These are phyloP conservation scores for Drosophila varians DNA, from an alignment of 1,140 invertebrate genomes.

Conservation along the genomic window DNA sequence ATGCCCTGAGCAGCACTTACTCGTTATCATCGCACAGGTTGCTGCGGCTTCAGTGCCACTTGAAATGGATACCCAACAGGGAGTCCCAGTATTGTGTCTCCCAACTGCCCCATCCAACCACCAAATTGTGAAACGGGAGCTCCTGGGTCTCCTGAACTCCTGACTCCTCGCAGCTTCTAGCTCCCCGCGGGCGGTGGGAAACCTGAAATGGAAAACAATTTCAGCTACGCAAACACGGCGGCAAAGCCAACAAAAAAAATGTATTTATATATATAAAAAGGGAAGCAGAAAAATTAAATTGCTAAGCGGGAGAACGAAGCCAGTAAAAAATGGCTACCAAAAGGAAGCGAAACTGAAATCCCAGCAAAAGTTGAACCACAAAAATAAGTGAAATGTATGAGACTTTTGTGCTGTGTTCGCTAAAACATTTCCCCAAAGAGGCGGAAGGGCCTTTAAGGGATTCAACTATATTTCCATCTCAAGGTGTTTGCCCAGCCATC, in stretches of 20 bases:
- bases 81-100: slow-evolving; percentile 38
- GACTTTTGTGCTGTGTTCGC: slow-evolving; percentile 20
- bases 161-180: neutral
- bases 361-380: slow-evolving; percentile 37
- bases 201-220: slow-evolving; percentile 79
- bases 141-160: neutral
- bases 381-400: slow-evolving; percentile 34
- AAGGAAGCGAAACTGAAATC: slow-evolving; percentile 36
- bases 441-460: neutral
- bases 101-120: slow-evolving; percentile 3
- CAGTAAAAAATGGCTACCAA: slow-evolving; percentile 7
- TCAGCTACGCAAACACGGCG: slow-evolving; percentile 69
- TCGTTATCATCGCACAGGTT: slow-evolving; percentile 56
- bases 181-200: slow-evolving; percentile 31
- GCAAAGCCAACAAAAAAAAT: slow-evolving; percentile 31
- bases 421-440: slow-evolving; percentile 5
- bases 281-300: slow-evolving; percentile 72
- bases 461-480: slow-evolving; percentile 45
- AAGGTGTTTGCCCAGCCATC: slow-evolving; percentile 47
- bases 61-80: slow-evolving; percentile 60
- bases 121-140: neutral
- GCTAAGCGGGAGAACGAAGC: slow-evolving; percentile 35
- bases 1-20: slow-evolving; percentile 62
- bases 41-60: slow-evolving; percentile 47
- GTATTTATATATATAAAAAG: slow-evolving; percentile 21